Evolutionary conservation across 2,888 invertebrate species (phyloP).

Genomic region (Dolichopus griseipennis): DNA sequence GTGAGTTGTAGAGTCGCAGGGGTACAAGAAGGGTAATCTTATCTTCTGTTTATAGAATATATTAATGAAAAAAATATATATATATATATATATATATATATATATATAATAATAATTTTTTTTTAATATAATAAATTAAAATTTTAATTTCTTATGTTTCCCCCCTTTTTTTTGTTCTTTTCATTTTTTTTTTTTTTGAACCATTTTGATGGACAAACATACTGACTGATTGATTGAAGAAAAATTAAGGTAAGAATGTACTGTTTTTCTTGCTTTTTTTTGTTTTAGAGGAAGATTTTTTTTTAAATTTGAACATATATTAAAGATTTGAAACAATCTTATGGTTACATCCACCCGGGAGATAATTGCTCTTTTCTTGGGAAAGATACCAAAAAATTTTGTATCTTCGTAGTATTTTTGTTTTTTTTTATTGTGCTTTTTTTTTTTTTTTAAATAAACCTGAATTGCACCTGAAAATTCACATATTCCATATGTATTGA

Average conservation of each 20-base stretch:
- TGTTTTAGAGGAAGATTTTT: neutral
- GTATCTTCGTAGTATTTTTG: no score
- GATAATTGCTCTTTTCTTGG: constrained; percentile 25
- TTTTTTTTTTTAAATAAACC: no score
- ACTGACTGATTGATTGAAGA: constrained; percentile 8
- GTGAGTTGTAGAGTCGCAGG: neutral
- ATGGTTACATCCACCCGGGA: constrained; percentile 27
- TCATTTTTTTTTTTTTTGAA: neutral
- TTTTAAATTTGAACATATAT: neutral
- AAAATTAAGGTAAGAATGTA: neutral
- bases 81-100: neutral
- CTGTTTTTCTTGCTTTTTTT: no score
- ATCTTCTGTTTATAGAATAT: no score
- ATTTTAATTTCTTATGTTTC: neutral
- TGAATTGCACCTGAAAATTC: neutral
- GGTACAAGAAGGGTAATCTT: no score
- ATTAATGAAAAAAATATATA: no score
- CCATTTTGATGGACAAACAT: neutral
- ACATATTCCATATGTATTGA: no score
- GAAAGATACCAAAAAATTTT: neutral
- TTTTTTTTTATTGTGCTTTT: no score
- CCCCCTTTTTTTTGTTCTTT: neutral
- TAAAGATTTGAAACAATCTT: constrained; percentile 23
- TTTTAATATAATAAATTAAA: constrained; percentile 3
- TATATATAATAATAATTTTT: neutral